Evolutionary conservation across 2,888 invertebrate genomes (phyloP).

Genomic region (Andrena marginata): DNA sequence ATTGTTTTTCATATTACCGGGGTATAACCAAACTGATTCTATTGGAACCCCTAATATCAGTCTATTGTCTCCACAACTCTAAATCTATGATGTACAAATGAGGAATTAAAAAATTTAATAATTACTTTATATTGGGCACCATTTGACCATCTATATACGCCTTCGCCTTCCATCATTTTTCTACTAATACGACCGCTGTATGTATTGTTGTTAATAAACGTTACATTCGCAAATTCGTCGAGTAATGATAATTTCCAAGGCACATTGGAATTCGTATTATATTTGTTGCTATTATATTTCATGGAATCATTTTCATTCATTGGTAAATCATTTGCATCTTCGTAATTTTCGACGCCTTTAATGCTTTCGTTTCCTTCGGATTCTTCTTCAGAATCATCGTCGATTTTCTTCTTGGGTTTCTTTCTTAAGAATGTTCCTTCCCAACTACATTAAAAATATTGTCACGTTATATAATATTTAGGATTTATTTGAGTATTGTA

Average conservation of each 20-base stretch:
- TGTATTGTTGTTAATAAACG: conserved; percentile 87
- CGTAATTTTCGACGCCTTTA: background rate
- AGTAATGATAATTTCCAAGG: conserved; percentile 59
- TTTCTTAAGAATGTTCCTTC: conserved; percentile 59
- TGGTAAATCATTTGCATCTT: conserved; percentile 2
- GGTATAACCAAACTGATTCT: too few species aligned
- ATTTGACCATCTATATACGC: conserved; percentile 87
- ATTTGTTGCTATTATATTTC: background rate
- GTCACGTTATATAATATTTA: background rate
- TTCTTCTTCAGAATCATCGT: conserved; percentile 9
- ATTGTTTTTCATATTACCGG: too few species aligned
- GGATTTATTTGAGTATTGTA: background rate
- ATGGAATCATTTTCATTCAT: background rate
- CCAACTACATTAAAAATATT: conserved; percentile 54
- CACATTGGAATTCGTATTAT: background rate
- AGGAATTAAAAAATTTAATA: background rate
- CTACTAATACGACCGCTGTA: conserved; percentile 87
- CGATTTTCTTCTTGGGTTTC: conserved; percentile 10
- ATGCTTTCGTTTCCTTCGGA: conserved; percentile 1
- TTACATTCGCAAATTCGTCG: conserved; percentile 86
- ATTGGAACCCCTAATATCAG: too few species aligned
- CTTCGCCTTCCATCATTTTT: conserved; percentile 87
- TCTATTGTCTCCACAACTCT: too few species aligned
- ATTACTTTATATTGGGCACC: conserved; percentile 86
- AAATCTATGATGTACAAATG: too few species aligned